phyloP scores from a whole-genome alignment of 2,113 vertebrate genomes.

The Orycteropus afer region DNA sequence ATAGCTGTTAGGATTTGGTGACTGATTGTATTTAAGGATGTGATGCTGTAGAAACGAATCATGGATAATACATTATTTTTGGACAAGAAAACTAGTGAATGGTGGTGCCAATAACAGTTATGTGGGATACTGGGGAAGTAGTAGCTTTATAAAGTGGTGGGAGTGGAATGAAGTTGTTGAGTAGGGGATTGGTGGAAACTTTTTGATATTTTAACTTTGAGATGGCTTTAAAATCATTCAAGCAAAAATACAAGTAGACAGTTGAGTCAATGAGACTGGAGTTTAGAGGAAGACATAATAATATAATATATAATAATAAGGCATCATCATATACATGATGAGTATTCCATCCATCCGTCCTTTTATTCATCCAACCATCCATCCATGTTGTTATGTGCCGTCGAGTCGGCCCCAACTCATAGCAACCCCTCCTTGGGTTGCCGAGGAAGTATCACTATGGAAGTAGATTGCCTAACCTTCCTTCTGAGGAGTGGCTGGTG shows the following conservation, averaged over 20 bases:
- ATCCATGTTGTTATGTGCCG: too few species aligned
- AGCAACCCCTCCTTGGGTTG: too few species aligned
- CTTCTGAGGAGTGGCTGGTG: too few species aligned
- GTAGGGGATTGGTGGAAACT: neutral
- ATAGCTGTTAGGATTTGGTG: neutral
- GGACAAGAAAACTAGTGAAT: neutral
- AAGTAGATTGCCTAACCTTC: too few species aligned
- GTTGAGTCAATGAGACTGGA: neutral
- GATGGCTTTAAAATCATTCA: neutral
- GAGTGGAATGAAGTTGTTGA: neutral
- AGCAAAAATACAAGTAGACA: neutral
- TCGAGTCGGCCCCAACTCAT: too few species aligned
- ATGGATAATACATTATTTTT: neutral
- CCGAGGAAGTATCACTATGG: too few species aligned
- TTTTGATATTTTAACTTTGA: neutral
- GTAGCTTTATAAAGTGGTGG: neutral
- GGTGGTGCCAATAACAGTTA: neutral
- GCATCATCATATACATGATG: neutral
- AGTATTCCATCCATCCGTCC: neutral
- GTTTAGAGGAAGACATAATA: neutral
- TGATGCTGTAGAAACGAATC: neutral
- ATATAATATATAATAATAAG: neutral
- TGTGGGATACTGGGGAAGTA: neutral
- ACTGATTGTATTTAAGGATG: neutral
- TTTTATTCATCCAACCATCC: neutral